These are phyloP conservation scores for Baryphthengus martii DNA, from an alignment of 2,113 vertebrate species.

Conservation along the genomic window DNA sequence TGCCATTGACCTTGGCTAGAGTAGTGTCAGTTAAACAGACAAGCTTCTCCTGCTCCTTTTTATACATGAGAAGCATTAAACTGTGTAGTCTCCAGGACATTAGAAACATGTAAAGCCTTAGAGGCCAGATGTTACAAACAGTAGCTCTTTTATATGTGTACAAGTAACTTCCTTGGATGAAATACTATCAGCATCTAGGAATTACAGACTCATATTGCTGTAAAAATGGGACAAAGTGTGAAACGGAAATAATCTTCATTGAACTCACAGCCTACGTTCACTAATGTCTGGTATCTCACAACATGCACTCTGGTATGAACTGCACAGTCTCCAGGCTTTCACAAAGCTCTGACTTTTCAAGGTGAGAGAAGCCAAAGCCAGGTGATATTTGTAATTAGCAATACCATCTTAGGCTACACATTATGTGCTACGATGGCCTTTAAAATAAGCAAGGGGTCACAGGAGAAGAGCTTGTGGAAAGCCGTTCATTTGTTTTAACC, in stretches of 20 bases:
- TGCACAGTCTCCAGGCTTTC: background rate
- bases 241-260: background rate
- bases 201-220: background rate
- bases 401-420: background rate
- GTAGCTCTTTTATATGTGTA: background rate
- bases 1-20: background rate
- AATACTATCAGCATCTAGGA: background rate
- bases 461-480: background rate
- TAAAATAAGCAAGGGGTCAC: background rate
- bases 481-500: background rate
- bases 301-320: background rate
- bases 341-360: background rate
- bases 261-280: background rate
- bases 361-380: background rate
- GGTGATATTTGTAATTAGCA: background rate
- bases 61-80: background rate
- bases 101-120: background rate
- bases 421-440: background rate
- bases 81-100: background rate
- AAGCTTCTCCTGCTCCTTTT: background rate
- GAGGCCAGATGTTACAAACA: background rate
- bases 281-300: background rate
- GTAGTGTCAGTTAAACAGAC: background rate
- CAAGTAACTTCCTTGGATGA: background rate
- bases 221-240: background rate